Percentiles rank a stretch among this genome's conserved stretches.
These are phyloP conservation scores for Cheumatopsyche charites DNA, from an alignment of 1,140 invertebrate species.

Conservation along the genomic window DNA sequence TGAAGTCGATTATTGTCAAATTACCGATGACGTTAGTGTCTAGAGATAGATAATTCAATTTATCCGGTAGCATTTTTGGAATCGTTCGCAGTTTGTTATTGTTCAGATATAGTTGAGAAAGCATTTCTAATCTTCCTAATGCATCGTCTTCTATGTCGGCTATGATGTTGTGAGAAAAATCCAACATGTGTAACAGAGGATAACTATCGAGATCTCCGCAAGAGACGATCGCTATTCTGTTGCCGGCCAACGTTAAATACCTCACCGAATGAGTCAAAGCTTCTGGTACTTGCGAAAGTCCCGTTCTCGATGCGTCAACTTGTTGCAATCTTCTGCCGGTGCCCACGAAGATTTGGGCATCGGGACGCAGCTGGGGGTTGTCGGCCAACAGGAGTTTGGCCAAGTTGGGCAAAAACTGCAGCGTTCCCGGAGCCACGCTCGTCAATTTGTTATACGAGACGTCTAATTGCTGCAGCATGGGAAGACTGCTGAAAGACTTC, in stretches of 20 bases:
- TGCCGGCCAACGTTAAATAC: slow-evolving; percentile 78
- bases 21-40: slow-evolving; percentile 67
- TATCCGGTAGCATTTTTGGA: slow-evolving; percentile 63
- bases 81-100: slow-evolving; percentile 73
- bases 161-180: slow-evolving; percentile 81
- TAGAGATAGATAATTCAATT: slow-evolving; percentile 59
- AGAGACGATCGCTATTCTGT: slow-evolving; percentile 73
- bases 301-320: slow-evolving; percentile 82
- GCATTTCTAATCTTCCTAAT: slow-evolving; percentile 78
- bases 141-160: slow-evolving; percentile 83
- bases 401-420: slow-evolving; percentile 76
- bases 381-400: slow-evolving; percentile 77
- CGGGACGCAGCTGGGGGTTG: slow-evolving; percentile 69
- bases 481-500: slow-evolving; percentile 68
- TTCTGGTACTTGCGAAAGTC: slow-evolving; percentile 79
- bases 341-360: slow-evolving; percentile 68
- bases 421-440: slow-evolving; percentile 71
- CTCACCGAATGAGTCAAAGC: slow-evolving; percentile 83
- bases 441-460: slow-evolving; percentile 78
- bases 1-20: slow-evolving; percentile 71
- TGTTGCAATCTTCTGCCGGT: slow-evolving; percentile 75
- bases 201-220: slow-evolving; percentile 90
- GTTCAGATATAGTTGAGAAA: slow-evolving; percentile 79
- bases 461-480: slow-evolving; percentile 76
- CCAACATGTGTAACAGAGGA: slow-evolving; percentile 79